Percentiles rank a stretch among this genome's conserved stretches.
Evolutionary conservation across 53 echinoderm and acorn worm species (phyloP).

Genomic region (Arbacia lixula): DNA sequence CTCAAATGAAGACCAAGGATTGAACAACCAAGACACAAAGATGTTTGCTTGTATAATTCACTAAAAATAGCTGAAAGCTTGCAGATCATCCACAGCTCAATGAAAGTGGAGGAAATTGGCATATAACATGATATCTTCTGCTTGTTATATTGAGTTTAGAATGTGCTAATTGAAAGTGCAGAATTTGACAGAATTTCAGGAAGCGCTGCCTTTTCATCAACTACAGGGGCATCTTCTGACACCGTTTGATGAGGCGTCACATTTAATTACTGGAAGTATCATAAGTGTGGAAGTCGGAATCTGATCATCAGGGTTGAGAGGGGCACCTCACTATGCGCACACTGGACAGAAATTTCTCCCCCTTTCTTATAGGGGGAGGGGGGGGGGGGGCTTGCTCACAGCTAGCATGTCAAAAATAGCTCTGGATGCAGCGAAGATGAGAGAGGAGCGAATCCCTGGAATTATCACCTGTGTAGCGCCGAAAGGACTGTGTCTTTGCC

Average conservation of each 20-base stretch:
- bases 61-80: too few relatives aligned
- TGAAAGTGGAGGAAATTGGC: too few relatives aligned
- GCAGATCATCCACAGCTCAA: too few relatives aligned
- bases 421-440: not conserved
- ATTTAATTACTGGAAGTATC: constrained; percentile 15
- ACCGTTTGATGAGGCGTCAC: constrained; percentile 19
- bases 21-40: too few relatives aligned
- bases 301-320: not conserved
- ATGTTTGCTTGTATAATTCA: too few relatives aligned
- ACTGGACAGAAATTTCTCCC: not conserved
- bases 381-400: not conserved
- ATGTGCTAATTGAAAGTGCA: too few relatives aligned
- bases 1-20: too few relatives aligned
- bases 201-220: not conserved
- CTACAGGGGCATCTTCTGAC: constrained; percentile 2
- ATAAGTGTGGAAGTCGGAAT: not conserved
- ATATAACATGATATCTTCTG: too few relatives aligned
- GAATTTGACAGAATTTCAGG: too few relatives aligned
- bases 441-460: not conserved
- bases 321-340: not conserved
- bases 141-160: too few relatives aligned
- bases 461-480: constrained; percentile 29
- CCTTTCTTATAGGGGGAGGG: not conserved
- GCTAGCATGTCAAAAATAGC: constrained; percentile 11
- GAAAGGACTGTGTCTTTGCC: not conserved